Evolutionary conservation across 2,797 vertebrate genomes (phyloP), one percentile per base, ranked within the genome.

Genomic region (Alca torda): DNA sequence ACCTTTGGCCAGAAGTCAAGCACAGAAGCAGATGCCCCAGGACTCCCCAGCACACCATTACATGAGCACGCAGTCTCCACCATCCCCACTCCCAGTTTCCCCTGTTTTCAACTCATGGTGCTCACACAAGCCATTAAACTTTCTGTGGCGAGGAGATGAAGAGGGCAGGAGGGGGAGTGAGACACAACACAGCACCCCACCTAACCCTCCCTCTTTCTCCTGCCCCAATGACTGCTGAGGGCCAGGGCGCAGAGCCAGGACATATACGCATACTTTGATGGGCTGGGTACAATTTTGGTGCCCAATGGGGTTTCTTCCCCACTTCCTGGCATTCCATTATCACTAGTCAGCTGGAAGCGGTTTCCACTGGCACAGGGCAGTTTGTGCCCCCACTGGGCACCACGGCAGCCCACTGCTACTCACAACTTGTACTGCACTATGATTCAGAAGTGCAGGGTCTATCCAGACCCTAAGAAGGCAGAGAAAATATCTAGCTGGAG

Each of bases 71-170:
- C 28, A 75, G 11, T 9, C 28, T 90, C 46, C 17, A 13, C 30
- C 31, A 53, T 30, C 25, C 30, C 11, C 13, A 31, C 31, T 59
- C n/a, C 20, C 4, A 1, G 11, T 16, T 46, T 53, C 13, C 33
- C n/a, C 33, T 1, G 1, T 53, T 88, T 81, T 46, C 53, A 53
- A 39, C 10, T 65, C 15, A 20, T 45, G 28, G 23, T 3, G 5
- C 0, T 2, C 33, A 59, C 5, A 2, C 6, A 15, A 59, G 8
- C 28, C 5, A 2, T 54, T 46, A 25, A 30, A 45, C 13, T 75
- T 68, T 11, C 19, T 61, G 20, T 46, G 11, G 11, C 0, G 0
- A 37, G n/a, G 28, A 45, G 7, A 51, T 3, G 1, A 87, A 45
- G 11, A 46, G 9, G 11, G 14, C 26, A 51, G 45, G 31, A 65